Percentiles rank a stretch among this genome's conserved stretches.
These are phyloP conservation scores for Lophius americanus DNA, from an alignment of 2,797 vertebrate species.

Conservation along the genomic window DNA sequence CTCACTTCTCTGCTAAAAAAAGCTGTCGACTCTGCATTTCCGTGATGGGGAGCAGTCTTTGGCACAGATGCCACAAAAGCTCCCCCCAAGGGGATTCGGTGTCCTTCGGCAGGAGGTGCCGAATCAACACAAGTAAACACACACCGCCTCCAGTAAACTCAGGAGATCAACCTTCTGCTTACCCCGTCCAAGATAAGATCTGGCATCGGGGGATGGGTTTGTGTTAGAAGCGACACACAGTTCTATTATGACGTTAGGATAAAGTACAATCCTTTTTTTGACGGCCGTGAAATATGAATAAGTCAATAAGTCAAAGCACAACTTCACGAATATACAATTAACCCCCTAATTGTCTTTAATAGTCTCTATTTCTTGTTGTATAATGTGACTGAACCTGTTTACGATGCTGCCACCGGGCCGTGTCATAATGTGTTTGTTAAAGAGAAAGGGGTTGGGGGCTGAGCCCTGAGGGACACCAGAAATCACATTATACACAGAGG, in stretches of 20 bases:
- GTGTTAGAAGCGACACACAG: constrained; percentile 13
- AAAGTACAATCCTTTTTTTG: not conserved
- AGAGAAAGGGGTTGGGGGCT: no score
- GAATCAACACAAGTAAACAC: constrained; percentile 55
- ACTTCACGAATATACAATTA: not conserved
- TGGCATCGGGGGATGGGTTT: constrained; percentile 15
- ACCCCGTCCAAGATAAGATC: constrained; percentile 22
- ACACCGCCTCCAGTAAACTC: constrained; percentile 45
- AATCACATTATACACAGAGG: no score
- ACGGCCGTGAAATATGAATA: not conserved
- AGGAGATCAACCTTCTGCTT: constrained; percentile 50
- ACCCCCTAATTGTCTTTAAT: no score
- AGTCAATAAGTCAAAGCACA: not conserved
- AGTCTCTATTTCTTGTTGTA: no score
- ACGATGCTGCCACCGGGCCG: no score
- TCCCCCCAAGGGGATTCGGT: constrained; percentile 37
- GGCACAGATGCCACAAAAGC: constrained; percentile 47
- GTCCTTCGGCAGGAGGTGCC: constrained; percentile 50
- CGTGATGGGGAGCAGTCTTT: constrained; percentile 41
- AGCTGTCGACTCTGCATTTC: constrained; percentile 52
- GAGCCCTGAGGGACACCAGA: no score
- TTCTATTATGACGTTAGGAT: constrained; percentile 1
- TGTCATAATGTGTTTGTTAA: no score
- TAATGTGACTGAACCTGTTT: no score
- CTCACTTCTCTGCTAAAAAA: constrained; percentile 53